Evolutionary conservation across 2,797 vertebrate genomes (phyloP), one percentile per base, ranked within the genome.

Genomic region (Argentina silus): DNA sequence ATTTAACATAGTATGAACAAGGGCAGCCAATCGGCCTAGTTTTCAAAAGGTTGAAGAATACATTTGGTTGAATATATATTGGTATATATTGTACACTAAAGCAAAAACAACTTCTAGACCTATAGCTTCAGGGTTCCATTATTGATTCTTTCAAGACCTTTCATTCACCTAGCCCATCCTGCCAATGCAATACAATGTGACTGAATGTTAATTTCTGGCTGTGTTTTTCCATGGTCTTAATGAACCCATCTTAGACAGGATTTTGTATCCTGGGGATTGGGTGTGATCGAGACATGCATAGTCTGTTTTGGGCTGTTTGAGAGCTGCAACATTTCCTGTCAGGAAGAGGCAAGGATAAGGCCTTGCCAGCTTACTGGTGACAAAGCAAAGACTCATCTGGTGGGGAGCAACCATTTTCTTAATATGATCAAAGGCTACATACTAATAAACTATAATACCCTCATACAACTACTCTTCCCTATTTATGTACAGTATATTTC

Each of bases 301-400:
- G 85, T 86, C 89, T 90, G 81, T 91, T 89, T 90, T 87, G 75
- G 87, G 81, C 85, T 87, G 86, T 88, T 79, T 83, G 83, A 88
- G 89, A 90, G 88, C 83, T 81, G 82, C 73, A 82, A 79, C 66
- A 87, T 93, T 93, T 94, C 93, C 94, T 93, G 88, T 71, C 87
- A 93, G 92, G 92, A 94, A 93, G 88, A 78, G 81, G 80, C 81
- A 68, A 44, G 89, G 89, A 91, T 87, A 82, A 80, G 86, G 83
- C 78, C 82, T 80, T 86, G 69, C 77, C 79, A 47, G 65, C 60
- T 89, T 86, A 83, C 74, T 78, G 83, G 48, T 44, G 48, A 83
- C 82, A 45, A n/a, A 42, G 21, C 61, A 63, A 69, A 89, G 90
- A 91, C 88, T 91, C 88, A 91, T 89, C 82, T 84, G 83, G 80